A percentile compares a stretch with the other conserved stretches of the same genome.
Conservation (phyloP, 1,140 invertebrate genomes). For the Pseudomyrmex flavicornis region DNA sequence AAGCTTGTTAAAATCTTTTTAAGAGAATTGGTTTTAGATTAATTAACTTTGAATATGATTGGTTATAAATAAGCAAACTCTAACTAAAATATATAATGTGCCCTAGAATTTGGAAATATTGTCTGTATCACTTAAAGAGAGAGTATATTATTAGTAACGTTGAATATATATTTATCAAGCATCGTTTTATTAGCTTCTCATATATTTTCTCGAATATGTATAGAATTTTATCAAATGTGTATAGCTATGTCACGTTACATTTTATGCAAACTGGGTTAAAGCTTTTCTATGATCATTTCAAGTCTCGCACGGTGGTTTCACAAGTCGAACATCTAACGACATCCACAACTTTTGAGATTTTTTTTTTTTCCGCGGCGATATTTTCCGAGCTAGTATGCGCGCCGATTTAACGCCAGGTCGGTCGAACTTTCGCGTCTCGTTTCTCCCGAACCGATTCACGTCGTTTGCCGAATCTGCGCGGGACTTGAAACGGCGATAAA, state of each 20-base stretch:
- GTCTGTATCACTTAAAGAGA: too few relatives aligned
- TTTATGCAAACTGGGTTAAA: neutral
- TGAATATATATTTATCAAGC: too few relatives aligned
- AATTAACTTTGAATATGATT: too few relatives aligned
- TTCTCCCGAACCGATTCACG: slow-evolving; percentile 28
- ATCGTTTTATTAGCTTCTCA: too few relatives aligned
- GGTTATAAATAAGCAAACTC: too few relatives aligned
- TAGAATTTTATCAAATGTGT: too few relatives aligned
- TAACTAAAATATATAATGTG: too few relatives aligned
- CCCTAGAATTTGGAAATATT: too few relatives aligned
- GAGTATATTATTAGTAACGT: too few relatives aligned
- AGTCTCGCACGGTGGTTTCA: neutral
- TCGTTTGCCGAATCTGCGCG: slow-evolving; percentile 56
- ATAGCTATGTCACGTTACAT: neutral
- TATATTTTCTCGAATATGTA: too few relatives aligned
- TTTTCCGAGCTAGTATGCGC: slow-evolving; percentile 28
- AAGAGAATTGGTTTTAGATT: too few relatives aligned
- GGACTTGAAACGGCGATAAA: slow-evolving; percentile 67
- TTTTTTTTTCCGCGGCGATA: neutral
- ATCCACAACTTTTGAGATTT: neutral
- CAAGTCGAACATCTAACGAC: slow-evolving; percentile 3
- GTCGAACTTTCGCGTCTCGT: slow-evolving; percentile 36
- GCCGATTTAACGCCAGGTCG: slow-evolving; percentile 30
- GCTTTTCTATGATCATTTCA: neutral
- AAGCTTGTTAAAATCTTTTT: too few relatives aligned